phyloP scores from a whole-genome alignment of 2,113 vertebrate genomes.

The Oxyruncus cristatus region DNA sequence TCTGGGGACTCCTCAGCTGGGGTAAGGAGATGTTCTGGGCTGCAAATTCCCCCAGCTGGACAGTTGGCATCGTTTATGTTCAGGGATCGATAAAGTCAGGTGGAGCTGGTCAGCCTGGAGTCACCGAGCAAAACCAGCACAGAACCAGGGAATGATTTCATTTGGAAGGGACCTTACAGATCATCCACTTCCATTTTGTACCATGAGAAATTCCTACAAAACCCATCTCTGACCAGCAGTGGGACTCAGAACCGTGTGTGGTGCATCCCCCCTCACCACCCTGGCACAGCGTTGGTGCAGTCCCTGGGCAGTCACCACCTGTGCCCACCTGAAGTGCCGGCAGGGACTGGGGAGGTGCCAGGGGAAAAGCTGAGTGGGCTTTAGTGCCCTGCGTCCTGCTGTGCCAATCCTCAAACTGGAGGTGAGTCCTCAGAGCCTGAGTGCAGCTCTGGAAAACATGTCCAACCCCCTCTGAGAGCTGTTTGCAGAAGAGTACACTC shows the following conservation, averaged over 20 bases:
- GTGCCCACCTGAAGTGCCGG: neutral
- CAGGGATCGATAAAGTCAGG: accelerated
- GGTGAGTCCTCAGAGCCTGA: no score
- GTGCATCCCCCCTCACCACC: neutral
- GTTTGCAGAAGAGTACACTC: neutral
- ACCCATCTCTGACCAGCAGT: neutral
- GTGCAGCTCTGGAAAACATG: neutral
- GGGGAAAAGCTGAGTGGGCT: neutral
- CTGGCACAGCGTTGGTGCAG: neutral
- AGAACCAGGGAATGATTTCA: no score
- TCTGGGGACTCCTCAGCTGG: neutral
- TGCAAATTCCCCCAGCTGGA: neutral
- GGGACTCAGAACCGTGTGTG: neutral
- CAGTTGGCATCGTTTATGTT: neutral
- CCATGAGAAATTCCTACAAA: neutral
- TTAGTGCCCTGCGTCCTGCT: neutral
- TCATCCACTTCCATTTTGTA: no score
- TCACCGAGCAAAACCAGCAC: neutral
- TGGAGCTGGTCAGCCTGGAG: neutral
- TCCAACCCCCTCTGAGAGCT: neutral
- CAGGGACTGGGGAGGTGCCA: neutral
- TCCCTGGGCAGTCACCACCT: neutral
- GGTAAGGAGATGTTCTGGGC: neutral
- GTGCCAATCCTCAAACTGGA: neutral
- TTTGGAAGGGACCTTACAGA: no score